A percentile compares a stretch with the other conserved stretches of the same genome.
Conservation (phyloP, 2,797 vertebrate genomes). For the Picus viridis region DNA sequence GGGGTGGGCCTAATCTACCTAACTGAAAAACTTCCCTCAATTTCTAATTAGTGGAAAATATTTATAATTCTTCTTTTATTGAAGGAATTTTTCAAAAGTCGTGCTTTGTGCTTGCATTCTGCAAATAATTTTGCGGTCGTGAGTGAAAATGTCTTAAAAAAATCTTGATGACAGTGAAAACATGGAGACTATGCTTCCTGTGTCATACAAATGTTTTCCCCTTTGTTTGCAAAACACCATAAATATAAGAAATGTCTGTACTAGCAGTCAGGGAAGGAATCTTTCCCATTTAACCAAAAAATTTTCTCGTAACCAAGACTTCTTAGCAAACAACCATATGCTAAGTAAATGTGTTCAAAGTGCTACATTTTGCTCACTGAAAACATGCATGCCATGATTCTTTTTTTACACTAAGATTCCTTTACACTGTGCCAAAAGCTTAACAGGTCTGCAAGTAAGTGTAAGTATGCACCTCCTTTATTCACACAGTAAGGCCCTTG, state of each 20-base stretch:
- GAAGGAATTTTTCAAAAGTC: background rate
- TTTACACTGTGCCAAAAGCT: conserved; percentile 50
- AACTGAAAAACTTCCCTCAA: background rate
- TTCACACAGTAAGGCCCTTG: background rate
- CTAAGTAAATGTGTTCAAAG: conserved; percentile 70
- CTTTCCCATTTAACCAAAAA: conserved; percentile 64
- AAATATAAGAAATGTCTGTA: conserved; percentile 52
- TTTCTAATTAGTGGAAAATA: background rate
- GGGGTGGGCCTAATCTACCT: background rate
- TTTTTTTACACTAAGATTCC: conserved; percentile 50
- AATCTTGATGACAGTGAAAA: conserved; percentile 35
- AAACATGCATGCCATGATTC: conserved; percentile 45
- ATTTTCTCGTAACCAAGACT: conserved; percentile 54
- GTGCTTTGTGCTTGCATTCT: background rate
- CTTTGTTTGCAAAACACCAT: conserved; percentile 67
- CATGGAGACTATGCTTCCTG: conserved; percentile 33
- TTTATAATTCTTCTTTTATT: background rate
- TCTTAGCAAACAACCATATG: conserved; percentile 56
- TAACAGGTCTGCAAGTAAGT: conserved; percentile 42
- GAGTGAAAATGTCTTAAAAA: conserved; percentile 24
- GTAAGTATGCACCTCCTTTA: background rate
- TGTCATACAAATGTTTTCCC: conserved; percentile 61
- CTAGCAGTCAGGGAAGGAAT: conserved; percentile 51
- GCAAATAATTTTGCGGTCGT: conserved; percentile 31
- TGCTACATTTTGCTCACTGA: conserved; percentile 63